Base-by-base conservation (phyloP, 1,140 invertebrate genomes). In the Euschistus heros region DNA sequence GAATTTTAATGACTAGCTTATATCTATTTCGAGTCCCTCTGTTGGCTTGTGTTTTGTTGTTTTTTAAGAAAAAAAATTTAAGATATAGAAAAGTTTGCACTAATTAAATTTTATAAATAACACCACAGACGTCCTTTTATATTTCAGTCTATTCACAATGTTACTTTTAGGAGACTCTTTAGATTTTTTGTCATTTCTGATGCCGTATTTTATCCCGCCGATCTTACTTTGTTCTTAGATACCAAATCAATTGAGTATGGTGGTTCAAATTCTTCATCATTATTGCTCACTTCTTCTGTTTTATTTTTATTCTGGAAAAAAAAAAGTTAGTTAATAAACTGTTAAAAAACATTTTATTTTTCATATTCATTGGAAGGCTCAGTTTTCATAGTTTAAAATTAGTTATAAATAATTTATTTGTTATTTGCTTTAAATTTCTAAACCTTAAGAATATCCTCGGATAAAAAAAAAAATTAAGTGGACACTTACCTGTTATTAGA, bases 251-350 rank as follows among this genome's bases (percentile, higher is more conserved):
- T 69, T 46, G 67, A 50, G 37, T 67, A 69, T 65, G 74, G 74
- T 74, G 74, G 74, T 71, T 74, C 72, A 62, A 69, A 71, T 71
- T 74, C 74, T 72, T 74, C 65, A 69, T 67, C 63, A 8, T 42
- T 66, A 15, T 42, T 26, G 17, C 61, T 57, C 42, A 24, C 37
- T 26, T 66, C 57, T 61, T 61, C 42, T 20, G 64, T 66, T 61
- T 66, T 66, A 30, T 66, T 66, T 46, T 61, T 60, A 14, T 61
- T 59, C 63, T 65, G 54, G 6, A 18, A 59, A 57, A 65, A 54
- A 64, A 47, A 47, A 18, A 42, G 20, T 30, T 14, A 17, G 6
- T 60, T 15, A 60, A 26, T 33, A 60, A 13, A 61, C 8, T 37
- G 6, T 8, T 24, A 37, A 8, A 8, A 61, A 61, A n/a, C 33